These are phyloP conservation scores for Eulithis prunata DNA, from an alignment of 2,888 invertebrate species.

Conservation along the genomic window DNA sequence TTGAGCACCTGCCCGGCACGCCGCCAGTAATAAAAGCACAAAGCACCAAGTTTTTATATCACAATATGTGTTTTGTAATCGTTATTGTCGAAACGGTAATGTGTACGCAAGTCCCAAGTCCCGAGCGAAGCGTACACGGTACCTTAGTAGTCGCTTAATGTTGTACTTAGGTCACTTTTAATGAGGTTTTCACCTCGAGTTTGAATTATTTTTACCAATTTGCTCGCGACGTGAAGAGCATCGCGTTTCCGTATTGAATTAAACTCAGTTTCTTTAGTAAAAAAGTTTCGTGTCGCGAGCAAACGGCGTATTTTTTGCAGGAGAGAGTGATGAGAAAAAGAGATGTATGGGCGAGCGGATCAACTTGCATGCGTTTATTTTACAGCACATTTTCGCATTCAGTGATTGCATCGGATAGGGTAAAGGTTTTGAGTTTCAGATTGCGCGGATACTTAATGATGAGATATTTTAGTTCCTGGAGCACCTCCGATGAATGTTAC, in stretches of 20 bases:
- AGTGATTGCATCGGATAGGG: constrained; percentile 79
- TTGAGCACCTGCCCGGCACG: constrained; percentile 84
- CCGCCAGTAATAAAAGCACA: constrained; percentile 83
- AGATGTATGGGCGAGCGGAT: constrained; percentile 81
- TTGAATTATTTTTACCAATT: constrained; percentile 52
- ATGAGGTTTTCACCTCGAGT: constrained; percentile 61
- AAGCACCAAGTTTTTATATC: constrained; percentile 82
- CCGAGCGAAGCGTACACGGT: constrained; percentile 61
- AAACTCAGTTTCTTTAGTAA: constrained; percentile 20
- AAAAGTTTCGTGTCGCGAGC: constrained; percentile 59
- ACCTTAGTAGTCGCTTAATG: constrained; percentile 82
- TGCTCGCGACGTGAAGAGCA: constrained; percentile 47
- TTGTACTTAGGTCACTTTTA: constrained; percentile 78
- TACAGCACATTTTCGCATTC: constrained; percentile 81
- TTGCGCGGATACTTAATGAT: constrained; percentile 52
- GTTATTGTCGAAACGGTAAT: constrained; percentile 80
- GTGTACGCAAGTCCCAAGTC: constrained; percentile 60
- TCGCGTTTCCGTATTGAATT: constrained; percentile 24
- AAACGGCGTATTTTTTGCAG: constrained; percentile 68
- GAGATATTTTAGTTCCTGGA: constrained; percentile 93
- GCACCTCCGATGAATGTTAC: constrained; percentile 98
- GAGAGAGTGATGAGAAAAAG: constrained; percentile 71
- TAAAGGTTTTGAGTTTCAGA: constrained; percentile 67
- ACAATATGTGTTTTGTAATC: constrained; percentile 83
- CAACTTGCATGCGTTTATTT: constrained; percentile 77